phyloP scores from a whole-genome alignment of 2,888 invertebrate genomes.

The Eurytoma adleriae region DNA sequence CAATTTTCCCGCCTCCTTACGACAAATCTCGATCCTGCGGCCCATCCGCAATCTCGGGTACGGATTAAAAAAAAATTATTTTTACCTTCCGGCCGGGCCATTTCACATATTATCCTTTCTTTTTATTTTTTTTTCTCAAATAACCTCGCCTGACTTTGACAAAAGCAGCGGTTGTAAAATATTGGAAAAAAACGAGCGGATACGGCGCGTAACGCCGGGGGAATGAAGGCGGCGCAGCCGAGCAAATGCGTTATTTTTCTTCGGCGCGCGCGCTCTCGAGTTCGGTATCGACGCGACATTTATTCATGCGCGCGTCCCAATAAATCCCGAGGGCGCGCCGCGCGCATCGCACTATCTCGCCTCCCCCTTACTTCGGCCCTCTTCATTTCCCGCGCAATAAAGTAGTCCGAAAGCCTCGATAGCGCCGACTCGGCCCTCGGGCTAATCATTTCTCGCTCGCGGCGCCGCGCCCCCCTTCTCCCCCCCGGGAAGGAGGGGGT shows the following conservation, averaged over 20 bases:
- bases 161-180: too few relatives aligned
- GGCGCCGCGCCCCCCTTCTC: background rate
- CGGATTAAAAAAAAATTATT: too few relatives aligned
- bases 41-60: too few relatives aligned
- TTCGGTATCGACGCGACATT: slow-evolving; percentile 17
- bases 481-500: background rate
- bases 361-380: background rate
- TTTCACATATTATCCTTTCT: too few relatives aligned
- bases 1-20: too few relatives aligned
- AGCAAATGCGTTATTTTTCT: slow-evolving; percentile 27
- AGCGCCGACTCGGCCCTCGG: slow-evolving; percentile 12
- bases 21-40: too few relatives aligned
- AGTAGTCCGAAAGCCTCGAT: background rate
- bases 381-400: slow-evolving; percentile 8
- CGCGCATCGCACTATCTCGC: background rate
- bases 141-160: too few relatives aligned
- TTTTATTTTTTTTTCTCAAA: too few relatives aligned
- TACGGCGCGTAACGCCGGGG: background rate
- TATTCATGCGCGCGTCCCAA: slow-evolving; percentile 17
- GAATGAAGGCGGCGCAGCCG: background rate
- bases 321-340: background rate
- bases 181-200: too few relatives aligned
- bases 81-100: too few relatives aligned
- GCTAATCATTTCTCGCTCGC: slow-evolving; percentile 43
- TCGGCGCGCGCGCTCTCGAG: background rate